A percentile compares a stretch with the other conserved stretches of the same genome.
These are phyloP conservation scores for Plebejus argus DNA, from an alignment of 2,888 invertebrate species.

Conservation along the genomic window DNA sequence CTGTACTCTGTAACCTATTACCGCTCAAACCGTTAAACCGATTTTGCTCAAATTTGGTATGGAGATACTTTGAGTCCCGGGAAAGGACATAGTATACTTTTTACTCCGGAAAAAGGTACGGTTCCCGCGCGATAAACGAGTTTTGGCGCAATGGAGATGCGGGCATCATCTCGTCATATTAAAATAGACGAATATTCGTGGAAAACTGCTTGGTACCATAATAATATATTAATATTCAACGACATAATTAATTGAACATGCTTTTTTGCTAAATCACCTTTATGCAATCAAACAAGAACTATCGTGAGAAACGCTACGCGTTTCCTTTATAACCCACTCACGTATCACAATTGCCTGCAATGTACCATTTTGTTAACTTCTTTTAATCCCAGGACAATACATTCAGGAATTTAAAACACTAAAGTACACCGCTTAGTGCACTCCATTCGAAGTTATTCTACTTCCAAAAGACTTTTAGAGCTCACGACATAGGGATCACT, in stretches of 20 bases:
- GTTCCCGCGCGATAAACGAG: no score
- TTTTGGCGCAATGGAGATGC: no score
- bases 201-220: no score
- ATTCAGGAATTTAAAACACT: constrained; percentile 31
- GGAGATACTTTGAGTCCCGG: no score
- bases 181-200: no score
- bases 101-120: no score
- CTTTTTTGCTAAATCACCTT: constrained; percentile 30
- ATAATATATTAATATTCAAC: no score
- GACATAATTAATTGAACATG: neutral
- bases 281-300: constrained; percentile 37
- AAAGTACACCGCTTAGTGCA: neutral
- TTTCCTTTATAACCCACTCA: constrained; percentile 38
- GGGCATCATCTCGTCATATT: no score
- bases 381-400: constrained; percentile 41
- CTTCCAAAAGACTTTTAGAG: neutral
- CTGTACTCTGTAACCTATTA: no score
- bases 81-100: no score
- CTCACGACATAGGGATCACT: neutral
- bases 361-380: constrained; percentile 40
- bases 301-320: constrained; percentile 41
- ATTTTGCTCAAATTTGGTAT: no score
- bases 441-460: neutral
- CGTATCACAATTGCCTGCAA: constrained; percentile 43
- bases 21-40: no score